Conservation (phyloP, 2,888 invertebrate genomes). For the Leistus spinibarbis region DNA sequence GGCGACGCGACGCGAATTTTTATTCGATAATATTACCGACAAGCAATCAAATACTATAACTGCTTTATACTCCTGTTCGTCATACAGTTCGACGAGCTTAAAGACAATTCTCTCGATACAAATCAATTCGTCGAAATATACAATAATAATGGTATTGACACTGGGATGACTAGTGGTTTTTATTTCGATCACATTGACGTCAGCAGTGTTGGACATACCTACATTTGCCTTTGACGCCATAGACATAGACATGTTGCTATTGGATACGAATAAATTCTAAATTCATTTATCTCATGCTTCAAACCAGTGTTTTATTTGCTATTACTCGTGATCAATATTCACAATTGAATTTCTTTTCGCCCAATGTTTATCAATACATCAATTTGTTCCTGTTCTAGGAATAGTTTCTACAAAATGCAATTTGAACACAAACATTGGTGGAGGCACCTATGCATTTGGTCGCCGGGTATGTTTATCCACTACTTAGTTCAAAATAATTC, state of each 20-base stretch:
- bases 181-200: conserved; percentile 3
- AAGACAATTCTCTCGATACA: neutral
- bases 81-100: neutral
- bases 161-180: conserved; percentile 2
- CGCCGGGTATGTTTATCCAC: too few relatives aligned
- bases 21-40: too few relatives aligned
- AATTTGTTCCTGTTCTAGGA: too few relatives aligned
- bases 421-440: too few relatives aligned
- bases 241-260: neutral
- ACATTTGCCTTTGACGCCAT: neutral
- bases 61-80: neutral
- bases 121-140: conserved; percentile 1
- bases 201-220: neutral
- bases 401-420: too few relatives aligned
- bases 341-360: too few relatives aligned
- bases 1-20: too few relatives aligned
- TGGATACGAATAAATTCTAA: neutral
- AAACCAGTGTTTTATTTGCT: neutral
- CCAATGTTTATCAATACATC: too few relatives aligned
- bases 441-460: too few relatives aligned
- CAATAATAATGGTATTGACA: neutral
- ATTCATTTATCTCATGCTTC: neutral
- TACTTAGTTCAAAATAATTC: too few relatives aligned
- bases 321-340: neutral
- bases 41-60: too few relatives aligned